Conservation (phyloP, 2,113 vertebrate genomes). For the Globicephala melas region DNA sequence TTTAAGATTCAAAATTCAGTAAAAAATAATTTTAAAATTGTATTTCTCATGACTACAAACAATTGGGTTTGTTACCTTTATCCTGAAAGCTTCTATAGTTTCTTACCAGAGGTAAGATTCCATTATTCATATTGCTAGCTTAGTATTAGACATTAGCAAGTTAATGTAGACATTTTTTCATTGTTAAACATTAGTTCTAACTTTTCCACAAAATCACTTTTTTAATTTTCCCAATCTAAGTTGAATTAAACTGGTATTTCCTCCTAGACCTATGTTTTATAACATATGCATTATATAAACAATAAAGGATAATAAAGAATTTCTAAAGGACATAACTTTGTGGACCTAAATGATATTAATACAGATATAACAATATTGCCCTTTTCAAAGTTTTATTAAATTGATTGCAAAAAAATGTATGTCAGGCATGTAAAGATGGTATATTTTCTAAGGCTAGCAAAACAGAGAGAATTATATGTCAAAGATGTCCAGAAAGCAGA, state of each 20-base stretch:
- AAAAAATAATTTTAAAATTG: neutral
- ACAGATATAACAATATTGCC: neutral
- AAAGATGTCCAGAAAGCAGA: neutral
- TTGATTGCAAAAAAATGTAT: neutral
- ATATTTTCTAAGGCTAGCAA: neutral
- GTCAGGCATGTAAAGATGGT: neutral
- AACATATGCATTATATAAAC: neutral
- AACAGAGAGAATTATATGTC: neutral
- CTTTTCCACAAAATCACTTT: neutral
- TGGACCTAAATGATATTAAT: neutral
- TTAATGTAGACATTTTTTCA: neutral
- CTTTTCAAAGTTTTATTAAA: neutral
- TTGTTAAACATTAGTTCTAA: neutral
- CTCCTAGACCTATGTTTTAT: neutral
- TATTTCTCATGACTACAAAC: neutral
- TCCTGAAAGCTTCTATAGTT: neutral
- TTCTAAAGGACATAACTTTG: neutral
- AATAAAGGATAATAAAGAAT: neutral
- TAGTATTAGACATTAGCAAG: neutral
- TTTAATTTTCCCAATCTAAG: neutral
- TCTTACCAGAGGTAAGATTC: neutral
- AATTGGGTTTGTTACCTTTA: neutral
- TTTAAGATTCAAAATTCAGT: neutral
- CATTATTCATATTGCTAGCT: neutral
- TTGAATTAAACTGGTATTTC: neutral